Percentiles rank a stretch among this genome's conserved stretches.
Evolutionary conservation across 2,888 invertebrate species (phyloP).

Genomic region (Drosophila eohydei): DNA sequence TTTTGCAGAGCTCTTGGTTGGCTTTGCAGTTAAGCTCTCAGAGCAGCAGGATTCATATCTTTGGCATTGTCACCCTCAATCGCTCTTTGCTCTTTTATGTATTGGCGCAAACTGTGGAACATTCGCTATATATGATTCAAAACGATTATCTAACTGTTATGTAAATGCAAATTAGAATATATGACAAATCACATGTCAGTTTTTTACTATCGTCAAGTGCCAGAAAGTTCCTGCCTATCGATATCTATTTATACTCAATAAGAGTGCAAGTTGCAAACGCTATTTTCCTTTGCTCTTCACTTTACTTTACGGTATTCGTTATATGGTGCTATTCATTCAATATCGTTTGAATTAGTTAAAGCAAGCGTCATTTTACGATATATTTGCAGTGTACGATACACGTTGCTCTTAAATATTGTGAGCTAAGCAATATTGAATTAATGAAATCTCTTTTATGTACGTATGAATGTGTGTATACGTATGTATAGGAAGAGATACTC

Average conservation of each 20-base stretch:
- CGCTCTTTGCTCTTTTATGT: neutral
- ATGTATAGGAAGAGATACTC: neutral
- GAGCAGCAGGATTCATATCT: constrained; percentile 19
- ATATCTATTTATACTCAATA: neutral
- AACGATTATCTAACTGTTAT: constrained; percentile 16
- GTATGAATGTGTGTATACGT: neutral
- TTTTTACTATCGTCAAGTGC: neutral
- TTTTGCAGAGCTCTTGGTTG: neutral
- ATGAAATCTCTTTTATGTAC: neutral
- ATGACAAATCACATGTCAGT: neutral
- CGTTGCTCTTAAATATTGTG: too few relatives aligned
- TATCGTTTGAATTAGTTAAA: too few relatives aligned
- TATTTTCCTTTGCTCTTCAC: neutral
- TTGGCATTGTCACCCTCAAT: constrained; percentile 8
- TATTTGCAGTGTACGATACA: neutral
- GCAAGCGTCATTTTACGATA: too few relatives aligned
- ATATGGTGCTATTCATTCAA: too few relatives aligned
- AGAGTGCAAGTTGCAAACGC: neutral
- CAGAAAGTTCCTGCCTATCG: neutral
- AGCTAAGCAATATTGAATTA: neutral
- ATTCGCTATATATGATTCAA: constrained; percentile 23
- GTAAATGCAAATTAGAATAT: neutral
- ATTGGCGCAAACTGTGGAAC: constrained; percentile 2
- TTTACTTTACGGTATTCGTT: neutral
- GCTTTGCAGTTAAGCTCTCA: constrained; percentile 9